Percentiles rank a stretch among this genome's conserved stretches.
These are phyloP conservation scores for Leptopilina boulardi DNA, from an alignment of 1,140 invertebrate genomes.

Conservation along the genomic window DNA sequence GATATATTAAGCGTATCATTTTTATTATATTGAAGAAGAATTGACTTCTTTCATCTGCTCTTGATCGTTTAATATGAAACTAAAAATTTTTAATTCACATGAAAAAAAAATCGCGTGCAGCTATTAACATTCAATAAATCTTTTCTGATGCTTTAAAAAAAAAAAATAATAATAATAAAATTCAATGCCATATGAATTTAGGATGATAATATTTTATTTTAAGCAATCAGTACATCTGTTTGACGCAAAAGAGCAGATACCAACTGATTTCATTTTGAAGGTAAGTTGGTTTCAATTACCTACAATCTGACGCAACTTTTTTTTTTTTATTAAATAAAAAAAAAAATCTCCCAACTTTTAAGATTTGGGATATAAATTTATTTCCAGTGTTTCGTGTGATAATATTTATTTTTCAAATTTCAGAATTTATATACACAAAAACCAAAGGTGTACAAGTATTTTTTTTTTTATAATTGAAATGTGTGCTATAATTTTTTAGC, in stretches of 20 bases:
- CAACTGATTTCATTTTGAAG: conserved; percentile 22
- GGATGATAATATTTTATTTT: conserved; percentile 28
- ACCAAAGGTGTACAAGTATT: neutral
- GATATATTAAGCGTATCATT: conserved; percentile 18
- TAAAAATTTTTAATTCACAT: neutral
- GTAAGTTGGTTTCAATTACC: conserved; percentile 23
- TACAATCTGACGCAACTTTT: neutral
- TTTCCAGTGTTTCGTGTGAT: conserved; percentile 4
- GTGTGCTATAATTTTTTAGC: too few species aligned
- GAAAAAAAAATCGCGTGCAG: neutral
- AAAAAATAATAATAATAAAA: neutral
- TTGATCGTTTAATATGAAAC: neutral
- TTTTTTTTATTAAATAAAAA: neutral
- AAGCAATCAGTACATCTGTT: conserved; percentile 31
- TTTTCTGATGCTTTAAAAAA: neutral
- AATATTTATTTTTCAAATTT: conserved; percentile 10
- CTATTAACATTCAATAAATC: neutral
- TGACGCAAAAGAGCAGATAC: conserved; percentile 28
- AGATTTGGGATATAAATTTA: neutral
- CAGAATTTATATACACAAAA: neutral
- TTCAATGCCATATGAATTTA: neutral
- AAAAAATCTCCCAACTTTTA: neutral
- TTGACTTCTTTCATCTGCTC: neutral
- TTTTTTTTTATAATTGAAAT: too few species aligned
- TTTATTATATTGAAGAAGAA: conserved; percentile 15